Percentiles rank a stretch among this genome's conserved stretches.
These are phyloP conservation scores for Mormyrus hasselquistii DNA, from an alignment of 2,797 vertebrate genomes.

Conservation along the genomic window DNA sequence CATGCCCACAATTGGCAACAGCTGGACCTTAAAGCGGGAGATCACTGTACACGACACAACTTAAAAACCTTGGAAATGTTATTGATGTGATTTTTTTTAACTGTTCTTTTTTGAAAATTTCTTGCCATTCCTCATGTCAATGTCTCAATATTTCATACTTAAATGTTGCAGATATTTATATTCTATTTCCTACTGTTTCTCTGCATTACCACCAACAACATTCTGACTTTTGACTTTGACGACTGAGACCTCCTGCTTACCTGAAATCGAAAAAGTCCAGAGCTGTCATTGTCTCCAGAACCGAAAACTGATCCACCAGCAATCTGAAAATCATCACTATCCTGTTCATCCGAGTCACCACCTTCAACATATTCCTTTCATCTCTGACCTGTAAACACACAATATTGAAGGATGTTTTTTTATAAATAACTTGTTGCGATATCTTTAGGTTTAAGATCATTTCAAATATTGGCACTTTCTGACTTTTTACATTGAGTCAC, in stretches of 20 bases:
- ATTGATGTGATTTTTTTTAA: neutral
- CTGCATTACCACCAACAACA: neutral
- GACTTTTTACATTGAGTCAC: neutral
- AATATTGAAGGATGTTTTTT: neutral
- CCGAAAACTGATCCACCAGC: conserved; percentile 82
- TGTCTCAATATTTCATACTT: neutral
- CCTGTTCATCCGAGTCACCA: conserved; percentile 82
- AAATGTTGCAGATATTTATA: neutral
- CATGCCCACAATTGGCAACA: no score
- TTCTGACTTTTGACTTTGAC: neutral
- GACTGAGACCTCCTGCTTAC: conserved; percentile 47
- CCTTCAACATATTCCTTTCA: conserved; percentile 92
- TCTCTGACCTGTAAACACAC: conserved; percentile 71
- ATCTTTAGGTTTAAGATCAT: neutral
- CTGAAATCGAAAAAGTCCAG: conserved; percentile 96
- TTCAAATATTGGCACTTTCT: neutral
- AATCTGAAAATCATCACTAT: conserved; percentile 83
- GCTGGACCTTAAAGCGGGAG: no score
- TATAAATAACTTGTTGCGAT: neutral
- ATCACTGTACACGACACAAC: no score
- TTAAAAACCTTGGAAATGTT: neutral
- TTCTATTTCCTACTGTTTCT: neutral
- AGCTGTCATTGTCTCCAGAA: conserved; percentile 94
- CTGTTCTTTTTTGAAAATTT: neutral
- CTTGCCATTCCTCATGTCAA: neutral